phyloP scores from a whole-genome alignment of 37 sponge, comb jelly and placozoan species.

The Eunapius fragilis region DNA sequence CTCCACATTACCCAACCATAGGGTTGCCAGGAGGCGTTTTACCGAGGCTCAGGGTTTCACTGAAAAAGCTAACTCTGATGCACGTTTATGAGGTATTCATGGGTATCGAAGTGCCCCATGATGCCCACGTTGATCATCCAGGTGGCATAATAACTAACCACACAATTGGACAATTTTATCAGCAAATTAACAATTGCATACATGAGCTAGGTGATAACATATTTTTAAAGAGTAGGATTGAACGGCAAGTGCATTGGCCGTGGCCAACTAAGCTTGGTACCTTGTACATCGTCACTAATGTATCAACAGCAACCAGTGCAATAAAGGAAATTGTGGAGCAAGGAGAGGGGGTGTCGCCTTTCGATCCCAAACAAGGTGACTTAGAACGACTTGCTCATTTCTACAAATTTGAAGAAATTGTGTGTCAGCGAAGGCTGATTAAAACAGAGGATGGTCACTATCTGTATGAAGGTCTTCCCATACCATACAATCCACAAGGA shows the following conservation, averaged over 20 bases:
- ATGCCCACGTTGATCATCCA: too few species aligned
- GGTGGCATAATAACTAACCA: neutral
- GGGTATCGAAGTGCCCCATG: constrained; percentile 21
- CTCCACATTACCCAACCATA: constrained; percentile 12
- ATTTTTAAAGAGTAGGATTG: neutral
- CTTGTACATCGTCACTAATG: constrained; percentile 17
- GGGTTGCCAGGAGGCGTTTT: constrained; percentile 38
- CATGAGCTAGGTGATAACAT: constrained; percentile 18
- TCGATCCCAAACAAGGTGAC: constrained; percentile 15
- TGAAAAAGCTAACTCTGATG: constrained; percentile 2
- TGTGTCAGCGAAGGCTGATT: constrained; percentile 26
- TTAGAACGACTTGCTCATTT: constrained; percentile 24
- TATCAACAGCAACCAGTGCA: constrained; percentile 20
- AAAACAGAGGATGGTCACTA: neutral
- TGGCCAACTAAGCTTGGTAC: constrained; percentile 15
- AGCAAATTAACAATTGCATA: constrained; percentile 34
- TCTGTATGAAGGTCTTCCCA: constrained; percentile 30
- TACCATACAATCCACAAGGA: constrained; percentile 52
- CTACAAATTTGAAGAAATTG: constrained; percentile 61
- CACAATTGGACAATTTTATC: constrained; percentile 60
- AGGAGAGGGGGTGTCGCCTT: constrained; percentile 50
- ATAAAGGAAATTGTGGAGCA: constrained; percentile 49
- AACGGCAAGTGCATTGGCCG: constrained; percentile 32
- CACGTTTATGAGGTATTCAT: constrained; percentile 30
- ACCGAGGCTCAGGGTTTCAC: constrained; percentile 7